Percentiles rank a stretch among this genome's conserved stretches.
Evolutionary conservation across 2,113 vertebrate genomes (phyloP).

Genomic region (Lepus timidus): DNA sequence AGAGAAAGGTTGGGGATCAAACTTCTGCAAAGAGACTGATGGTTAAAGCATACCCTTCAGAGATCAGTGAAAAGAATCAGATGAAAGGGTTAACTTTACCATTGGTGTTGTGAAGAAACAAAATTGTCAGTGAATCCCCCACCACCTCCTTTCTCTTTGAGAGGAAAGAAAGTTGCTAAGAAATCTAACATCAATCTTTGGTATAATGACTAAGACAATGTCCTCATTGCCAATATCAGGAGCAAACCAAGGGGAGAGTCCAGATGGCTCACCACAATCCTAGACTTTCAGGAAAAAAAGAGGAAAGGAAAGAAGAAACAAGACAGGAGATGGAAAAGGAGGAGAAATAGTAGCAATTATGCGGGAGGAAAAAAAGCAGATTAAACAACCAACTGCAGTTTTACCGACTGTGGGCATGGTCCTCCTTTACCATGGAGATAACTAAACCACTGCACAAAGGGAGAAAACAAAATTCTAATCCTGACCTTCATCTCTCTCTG

Average conservation of each 20-base stretch:
- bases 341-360: neutral
- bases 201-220: neutral
- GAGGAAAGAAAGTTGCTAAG: neutral
- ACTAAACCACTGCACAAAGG: neutral
- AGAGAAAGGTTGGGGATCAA: neutral
- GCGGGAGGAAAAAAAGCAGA: neutral
- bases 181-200: neutral
- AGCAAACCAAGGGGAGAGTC: neutral
- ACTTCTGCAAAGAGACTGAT: neutral
- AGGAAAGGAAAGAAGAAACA: neutral
- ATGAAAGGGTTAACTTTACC: neutral
- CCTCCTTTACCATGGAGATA: neutral
- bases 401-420: neutral
- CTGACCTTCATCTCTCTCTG: neutral
- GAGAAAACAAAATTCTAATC: neutral
- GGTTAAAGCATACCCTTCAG: neutral
- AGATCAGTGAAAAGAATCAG: slow-evolving; percentile 21
- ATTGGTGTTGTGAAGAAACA: neutral
- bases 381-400: neutral
- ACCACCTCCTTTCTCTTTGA: neutral
- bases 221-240: neutral
- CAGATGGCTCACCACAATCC: too few species aligned
- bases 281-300: neutral
- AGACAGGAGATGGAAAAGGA: neutral
- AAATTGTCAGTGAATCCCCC: neutral